A percentile compares a stretch with the other conserved stretches of the same genome.
Evolutionary conservation across 2,888 invertebrate species (phyloP).

Genomic region (Agrotis ipsilon): DNA sequence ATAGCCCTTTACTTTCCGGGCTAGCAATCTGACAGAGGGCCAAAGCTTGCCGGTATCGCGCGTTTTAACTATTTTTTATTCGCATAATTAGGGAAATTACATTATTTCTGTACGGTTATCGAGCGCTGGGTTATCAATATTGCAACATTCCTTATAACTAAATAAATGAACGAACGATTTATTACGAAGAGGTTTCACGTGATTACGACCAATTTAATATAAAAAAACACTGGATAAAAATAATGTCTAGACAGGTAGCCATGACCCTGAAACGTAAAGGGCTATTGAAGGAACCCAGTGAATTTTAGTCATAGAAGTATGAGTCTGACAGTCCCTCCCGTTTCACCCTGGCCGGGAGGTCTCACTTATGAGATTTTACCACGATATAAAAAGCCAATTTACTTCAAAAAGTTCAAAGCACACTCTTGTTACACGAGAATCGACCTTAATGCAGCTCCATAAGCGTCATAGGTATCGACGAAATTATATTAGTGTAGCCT

Average conservation of each 20-base stretch:
- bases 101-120: background rate
- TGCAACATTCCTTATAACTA: background rate
- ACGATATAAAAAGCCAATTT: background rate
- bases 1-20: too few relatives aligned
- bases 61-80: slow-evolving; percentile 22
- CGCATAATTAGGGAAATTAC: slow-evolving; percentile 17
- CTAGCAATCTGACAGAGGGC: too few relatives aligned
- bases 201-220: background rate
- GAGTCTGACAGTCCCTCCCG: too few relatives aligned
- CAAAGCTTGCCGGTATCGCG: too few relatives aligned
- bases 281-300: too few relatives aligned
- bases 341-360: too few relatives aligned
- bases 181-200: background rate
- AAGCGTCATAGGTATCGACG: background rate
- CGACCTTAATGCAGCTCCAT: background rate
- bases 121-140: slow-evolving; percentile 7
- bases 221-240: background rate
- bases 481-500: background rate
- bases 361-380: too few relatives aligned
- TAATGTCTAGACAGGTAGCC: too few relatives aligned
- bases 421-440: background rate
- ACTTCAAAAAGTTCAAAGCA: background rate
- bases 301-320: too few relatives aligned
- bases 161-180: background rate
- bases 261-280: too few relatives aligned